Percentiles rank a stretch among this genome's conserved stretches.
Evolutionary conservation across 2,797 vertebrate genomes (phyloP).

Genomic region (Spinus pinus): DNA sequence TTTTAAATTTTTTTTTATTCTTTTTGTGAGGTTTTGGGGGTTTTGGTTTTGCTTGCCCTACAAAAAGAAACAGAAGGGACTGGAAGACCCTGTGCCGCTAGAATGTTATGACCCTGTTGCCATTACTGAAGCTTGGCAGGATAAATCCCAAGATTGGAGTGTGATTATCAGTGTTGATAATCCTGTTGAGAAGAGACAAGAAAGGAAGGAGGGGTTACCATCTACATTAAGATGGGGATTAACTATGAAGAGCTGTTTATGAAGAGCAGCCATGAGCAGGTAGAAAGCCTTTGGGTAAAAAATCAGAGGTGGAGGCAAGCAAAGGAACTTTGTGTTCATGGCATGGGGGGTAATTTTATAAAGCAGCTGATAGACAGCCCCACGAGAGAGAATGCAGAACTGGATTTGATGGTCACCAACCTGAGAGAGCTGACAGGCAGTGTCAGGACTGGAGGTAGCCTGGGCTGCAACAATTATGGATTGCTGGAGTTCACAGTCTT

Average conservation of each 20-base stretch:
- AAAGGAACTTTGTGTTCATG: neutral
- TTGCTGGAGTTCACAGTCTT: neutral
- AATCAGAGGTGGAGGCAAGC: neutral
- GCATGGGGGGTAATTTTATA: neutral
- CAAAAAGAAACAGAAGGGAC: neutral
- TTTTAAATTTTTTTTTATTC: neutral
- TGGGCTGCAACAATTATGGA: neutral
- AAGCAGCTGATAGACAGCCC: neutral
- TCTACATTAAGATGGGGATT: neutral
- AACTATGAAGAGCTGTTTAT: neutral
- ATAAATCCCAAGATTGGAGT: neutral
- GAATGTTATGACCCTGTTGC: fast-evolving
- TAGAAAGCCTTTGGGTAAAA: neutral
- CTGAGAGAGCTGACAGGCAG: neutral
- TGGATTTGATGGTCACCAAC: neutral
- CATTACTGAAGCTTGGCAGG: neutral
- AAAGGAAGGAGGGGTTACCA: neutral
- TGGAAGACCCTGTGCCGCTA: neutral
- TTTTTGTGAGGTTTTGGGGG: fast-evolving
- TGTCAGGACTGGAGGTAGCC: neutral
- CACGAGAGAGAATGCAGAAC: fast-evolving
- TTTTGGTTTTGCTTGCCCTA: neutral
- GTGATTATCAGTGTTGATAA: neutral
- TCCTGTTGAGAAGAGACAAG: neutral
- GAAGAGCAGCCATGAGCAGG: neutral